These are phyloP conservation scores for Troilus luridus DNA, from an alignment of 2,888 invertebrate species.

Conservation along the genomic window DNA sequence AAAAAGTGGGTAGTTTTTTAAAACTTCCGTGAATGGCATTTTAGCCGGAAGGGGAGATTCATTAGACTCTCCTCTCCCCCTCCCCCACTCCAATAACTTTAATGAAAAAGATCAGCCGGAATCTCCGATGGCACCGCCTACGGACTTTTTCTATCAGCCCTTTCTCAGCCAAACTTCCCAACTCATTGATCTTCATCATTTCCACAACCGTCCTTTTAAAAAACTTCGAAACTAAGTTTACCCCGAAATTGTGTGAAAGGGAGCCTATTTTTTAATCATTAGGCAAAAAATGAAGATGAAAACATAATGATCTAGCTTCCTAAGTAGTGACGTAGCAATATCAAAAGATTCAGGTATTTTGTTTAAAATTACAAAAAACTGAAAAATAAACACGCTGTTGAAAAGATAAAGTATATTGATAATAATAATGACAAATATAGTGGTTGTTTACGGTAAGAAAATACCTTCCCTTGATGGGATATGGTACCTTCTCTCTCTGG, in stretches of 20 bases:
- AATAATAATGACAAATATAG: no score
- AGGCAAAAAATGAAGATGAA: not conserved
- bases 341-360: no score
- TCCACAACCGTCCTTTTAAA: not conserved
- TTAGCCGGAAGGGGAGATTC: not conserved
- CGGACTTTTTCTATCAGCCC: slow-evolving; percentile 34
- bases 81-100: slow-evolving; percentile 19
- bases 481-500: no score
- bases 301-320: not conserved
- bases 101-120: slow-evolving; percentile 52
- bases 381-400: no score
- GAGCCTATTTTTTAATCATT: not conserved
- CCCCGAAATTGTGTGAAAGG: not conserved
- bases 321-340: no score
- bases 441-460: no score
- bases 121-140: not conserved
- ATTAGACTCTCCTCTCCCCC: slow-evolving; percentile 13
- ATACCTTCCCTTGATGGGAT: no score
- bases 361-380: no score
- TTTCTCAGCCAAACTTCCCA: not conserved
- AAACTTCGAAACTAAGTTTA: slow-evolving; percentile 14
- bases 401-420: no score
- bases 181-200: slow-evolving; percentile 26
- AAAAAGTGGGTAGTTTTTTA: slow-evolving; percentile 8
- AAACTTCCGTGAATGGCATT: slow-evolving; percentile 4